Conservation (phyloP, 2,888 invertebrate species). For the Nymphalis polychloros region DNA sequence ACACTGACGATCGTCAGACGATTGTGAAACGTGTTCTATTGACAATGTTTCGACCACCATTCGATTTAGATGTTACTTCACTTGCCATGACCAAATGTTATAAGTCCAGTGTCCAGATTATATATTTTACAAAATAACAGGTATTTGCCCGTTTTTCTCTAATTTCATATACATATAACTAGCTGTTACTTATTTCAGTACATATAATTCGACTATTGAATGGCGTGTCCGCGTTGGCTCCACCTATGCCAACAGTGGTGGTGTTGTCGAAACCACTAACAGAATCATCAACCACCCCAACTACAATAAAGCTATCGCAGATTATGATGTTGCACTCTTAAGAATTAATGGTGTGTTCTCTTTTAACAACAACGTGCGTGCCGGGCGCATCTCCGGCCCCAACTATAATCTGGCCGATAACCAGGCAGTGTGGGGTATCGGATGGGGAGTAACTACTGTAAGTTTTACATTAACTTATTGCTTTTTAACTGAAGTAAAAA, state of each 20-base stretch:
- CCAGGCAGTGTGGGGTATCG: slow-evolving; percentile 48
- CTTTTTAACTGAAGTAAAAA: not conserved
- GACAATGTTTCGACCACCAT: no score
- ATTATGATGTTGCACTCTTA: slow-evolving; percentile 59
- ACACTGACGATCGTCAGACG: no score
- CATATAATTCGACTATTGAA: slow-evolving; percentile 37
- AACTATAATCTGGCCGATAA: slow-evolving; percentile 47
- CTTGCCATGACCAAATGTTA: no score
- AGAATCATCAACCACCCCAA: slow-evolving; percentile 50
- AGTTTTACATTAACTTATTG: slow-evolving; percentile 29
- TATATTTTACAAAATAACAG: no score
- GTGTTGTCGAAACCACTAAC: slow-evolving; percentile 41
- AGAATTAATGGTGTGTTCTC: slow-evolving; percentile 26
- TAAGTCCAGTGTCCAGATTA: no score
- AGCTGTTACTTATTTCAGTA: slow-evolving; percentile 41
- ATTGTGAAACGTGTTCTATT: no score
- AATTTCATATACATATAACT: no score
- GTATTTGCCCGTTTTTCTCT: no score
- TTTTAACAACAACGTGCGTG: slow-evolving; percentile 38
- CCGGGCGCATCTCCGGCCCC: slow-evolving; percentile 44
- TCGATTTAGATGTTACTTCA: no score
- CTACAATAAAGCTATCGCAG: slow-evolving; percentile 48
- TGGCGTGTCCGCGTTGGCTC: slow-evolving; percentile 59
- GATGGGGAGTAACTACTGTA: slow-evolving; percentile 49
- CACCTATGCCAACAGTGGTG: slow-evolving; percentile 54